Percentiles rank a stretch among this genome's conserved stretches.
Evolutionary conservation across 2,113 vertebrate genomes (phyloP).

Genomic region (Thalassoma bifasciatum): DNA sequence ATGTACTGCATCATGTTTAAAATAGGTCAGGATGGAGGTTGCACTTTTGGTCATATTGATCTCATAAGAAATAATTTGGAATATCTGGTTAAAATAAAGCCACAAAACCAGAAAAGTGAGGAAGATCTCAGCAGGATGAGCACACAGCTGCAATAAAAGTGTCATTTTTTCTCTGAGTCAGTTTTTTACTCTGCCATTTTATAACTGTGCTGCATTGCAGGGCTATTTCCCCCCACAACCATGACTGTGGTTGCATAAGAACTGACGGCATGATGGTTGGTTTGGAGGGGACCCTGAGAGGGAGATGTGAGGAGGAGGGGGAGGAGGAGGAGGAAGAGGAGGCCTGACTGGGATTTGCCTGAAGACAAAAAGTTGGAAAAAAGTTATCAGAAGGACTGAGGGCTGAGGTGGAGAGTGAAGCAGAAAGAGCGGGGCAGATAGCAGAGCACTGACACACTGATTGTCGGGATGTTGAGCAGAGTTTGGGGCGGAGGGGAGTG

Average conservation of each 20-base stretch:
- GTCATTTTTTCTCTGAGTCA: constrained; percentile 31
- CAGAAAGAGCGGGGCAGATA: neutral
- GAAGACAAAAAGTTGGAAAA: constrained; percentile 4
- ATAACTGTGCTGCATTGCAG: constrained; percentile 75
- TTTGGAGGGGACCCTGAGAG: constrained; percentile 25
- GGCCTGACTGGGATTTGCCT: neutral
- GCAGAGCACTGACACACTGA: constrained; percentile 14
- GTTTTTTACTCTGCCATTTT: constrained; percentile 48
- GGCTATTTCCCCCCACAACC: constrained; percentile 37
- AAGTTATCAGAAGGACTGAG: neutral
- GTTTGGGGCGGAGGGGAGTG: constrained; percentile 5
- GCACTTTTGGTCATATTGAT: no score
- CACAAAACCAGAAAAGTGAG: no score
- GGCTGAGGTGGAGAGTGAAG: neutral
- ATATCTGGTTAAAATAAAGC: no score
- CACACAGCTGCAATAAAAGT: neutral
- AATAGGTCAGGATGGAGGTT: no score
- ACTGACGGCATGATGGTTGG: constrained; percentile 14
- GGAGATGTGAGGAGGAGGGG: neutral
- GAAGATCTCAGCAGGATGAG: neutral
- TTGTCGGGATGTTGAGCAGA: constrained; percentile 1
- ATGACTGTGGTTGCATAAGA: constrained; percentile 63
- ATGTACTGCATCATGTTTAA: no score
- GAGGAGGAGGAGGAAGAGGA: constrained; percentile 12
- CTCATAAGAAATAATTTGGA: no score